Percentiles rank a stretch among this genome's conserved stretches.
Evolutionary conservation across 2,797 vertebrate genomes (phyloP).

Genomic region (Tympanoctomys barrerae): DNA sequence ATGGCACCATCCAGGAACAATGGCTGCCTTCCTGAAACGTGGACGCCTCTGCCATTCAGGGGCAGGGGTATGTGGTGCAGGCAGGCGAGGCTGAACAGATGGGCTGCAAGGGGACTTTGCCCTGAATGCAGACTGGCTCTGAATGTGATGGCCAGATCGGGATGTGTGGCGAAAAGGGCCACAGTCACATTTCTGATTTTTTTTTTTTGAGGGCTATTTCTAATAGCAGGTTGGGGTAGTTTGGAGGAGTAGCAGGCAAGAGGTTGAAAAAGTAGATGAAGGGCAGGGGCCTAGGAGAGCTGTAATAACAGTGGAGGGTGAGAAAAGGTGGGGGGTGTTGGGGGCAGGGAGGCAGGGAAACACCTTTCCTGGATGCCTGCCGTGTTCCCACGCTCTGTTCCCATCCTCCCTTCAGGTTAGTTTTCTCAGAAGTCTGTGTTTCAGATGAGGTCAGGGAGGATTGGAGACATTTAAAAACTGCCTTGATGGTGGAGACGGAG

Average conservation of each 20-base stretch:
- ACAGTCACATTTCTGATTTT: conserved; percentile 25
- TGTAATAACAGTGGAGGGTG: neutral
- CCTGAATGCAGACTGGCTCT: neutral
- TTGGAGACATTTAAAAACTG: conserved; percentile 22
- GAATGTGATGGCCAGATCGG: neutral
- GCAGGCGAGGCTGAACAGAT: conserved; percentile 44
- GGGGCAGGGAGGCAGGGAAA: neutral
- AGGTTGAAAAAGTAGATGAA: neutral
- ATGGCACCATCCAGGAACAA: neutral
- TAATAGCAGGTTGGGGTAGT: neutral
- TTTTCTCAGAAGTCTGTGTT: neutral
- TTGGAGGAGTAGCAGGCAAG: neutral
- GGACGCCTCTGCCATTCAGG: neutral
- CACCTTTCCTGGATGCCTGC: neutral
- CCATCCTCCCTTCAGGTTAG: neutral
- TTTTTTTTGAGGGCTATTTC: neutral
- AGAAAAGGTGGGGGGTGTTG: neutral
- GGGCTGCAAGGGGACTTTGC: neutral
- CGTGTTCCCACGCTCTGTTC: neutral
- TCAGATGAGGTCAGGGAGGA: neutral
- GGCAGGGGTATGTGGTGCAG: neutral
- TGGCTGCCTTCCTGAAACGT: neutral
- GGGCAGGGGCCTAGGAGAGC: neutral
- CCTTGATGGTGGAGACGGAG: neutral
- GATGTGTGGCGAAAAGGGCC: neutral